phyloP scores from a whole-genome alignment of 2,888 invertebrate species.

The Cyclophora punctaria region DNA sequence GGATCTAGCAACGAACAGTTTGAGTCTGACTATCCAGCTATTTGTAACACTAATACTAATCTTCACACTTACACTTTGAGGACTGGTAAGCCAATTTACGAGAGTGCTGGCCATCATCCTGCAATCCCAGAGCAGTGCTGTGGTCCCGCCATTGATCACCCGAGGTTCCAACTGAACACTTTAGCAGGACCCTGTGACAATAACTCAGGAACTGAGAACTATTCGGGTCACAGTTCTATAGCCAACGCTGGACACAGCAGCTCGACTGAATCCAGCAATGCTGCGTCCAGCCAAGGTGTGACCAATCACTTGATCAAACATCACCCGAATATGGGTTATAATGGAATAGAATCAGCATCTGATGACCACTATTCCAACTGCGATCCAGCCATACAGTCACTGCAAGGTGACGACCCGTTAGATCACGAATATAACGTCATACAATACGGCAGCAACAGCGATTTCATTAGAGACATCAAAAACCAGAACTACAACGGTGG shows the following conservation, averaged over 20 bases:
- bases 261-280: slow-evolving; percentile 70
- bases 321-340: slow-evolving; percentile 63
- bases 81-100: slow-evolving; percentile 85
- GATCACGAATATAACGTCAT: slow-evolving; percentile 73
- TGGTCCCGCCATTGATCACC: slow-evolving; percentile 59
- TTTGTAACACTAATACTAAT: slow-evolving; percentile 90
- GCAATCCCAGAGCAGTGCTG: slow-evolving; percentile 60
- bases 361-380: slow-evolving; percentile 73
- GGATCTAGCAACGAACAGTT: slow-evolving; percentile 90
- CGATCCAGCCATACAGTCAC: slow-evolving; percentile 66
- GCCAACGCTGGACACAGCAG: slow-evolving; percentile 71
- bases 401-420: slow-evolving; percentile 66
- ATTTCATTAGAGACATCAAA: slow-evolving; percentile 67
- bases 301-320: slow-evolving; percentile 71
- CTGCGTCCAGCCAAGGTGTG: slow-evolving; percentile 67
- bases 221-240: slow-evolving; percentile 77
- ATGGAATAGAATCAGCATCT: slow-evolving; percentile 67
- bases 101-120: slow-evolving; percentile 69
- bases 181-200: slow-evolving; percentile 74
- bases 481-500: slow-evolving; percentile 73
- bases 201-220: slow-evolving; percentile 78
- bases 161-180: slow-evolving; percentile 70
- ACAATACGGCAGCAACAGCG: slow-evolving; percentile 68
- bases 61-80: slow-evolving; percentile 87
- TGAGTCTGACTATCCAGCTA: slow-evolving; percentile 88